A percentile compares a stretch with the other conserved stretches of the same genome.
phyloP scores from a whole-genome alignment of 2,888 invertebrate genomes.

The Crepidodera aurea region DNA sequence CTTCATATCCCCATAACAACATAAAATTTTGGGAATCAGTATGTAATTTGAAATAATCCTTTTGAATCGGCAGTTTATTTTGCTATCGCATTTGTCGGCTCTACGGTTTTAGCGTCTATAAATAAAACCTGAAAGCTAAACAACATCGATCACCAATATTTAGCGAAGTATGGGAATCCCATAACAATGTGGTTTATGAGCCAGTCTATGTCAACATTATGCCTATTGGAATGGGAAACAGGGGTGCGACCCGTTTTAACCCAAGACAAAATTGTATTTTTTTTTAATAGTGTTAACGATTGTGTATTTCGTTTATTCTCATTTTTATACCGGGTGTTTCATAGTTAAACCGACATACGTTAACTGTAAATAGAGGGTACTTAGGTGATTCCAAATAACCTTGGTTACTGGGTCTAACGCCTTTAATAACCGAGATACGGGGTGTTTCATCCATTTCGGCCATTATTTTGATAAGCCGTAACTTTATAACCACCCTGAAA shows the following conservation, averaged over 20 bases:
- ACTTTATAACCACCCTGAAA: no score
- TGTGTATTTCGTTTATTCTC: no score
- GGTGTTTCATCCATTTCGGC: no score
- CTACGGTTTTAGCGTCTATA: slow-evolving; percentile 45
- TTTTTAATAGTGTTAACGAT: no score
- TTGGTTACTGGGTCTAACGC: no score
- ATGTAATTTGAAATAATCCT: slow-evolving; percentile 43
- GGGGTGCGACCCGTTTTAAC: neutral
- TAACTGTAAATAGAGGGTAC: no score
- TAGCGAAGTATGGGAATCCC: slow-evolving; percentile 49
- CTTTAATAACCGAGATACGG: no score
- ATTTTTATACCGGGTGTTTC: no score
- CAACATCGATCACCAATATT: slow-evolving; percentile 54
- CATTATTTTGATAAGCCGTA: no score
- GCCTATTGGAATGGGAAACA: neutral
- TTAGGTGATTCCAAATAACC: no score
- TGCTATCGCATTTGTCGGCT: slow-evolving; percentile 48
- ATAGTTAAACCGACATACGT: no score
- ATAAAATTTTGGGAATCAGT: slow-evolving; percentile 38
- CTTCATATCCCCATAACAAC: slow-evolving; percentile 6
- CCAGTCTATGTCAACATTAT: slow-evolving; percentile 36
- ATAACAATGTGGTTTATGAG: slow-evolving; percentile 53
- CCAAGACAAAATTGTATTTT: no score
- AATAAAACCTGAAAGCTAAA: slow-evolving; percentile 50
- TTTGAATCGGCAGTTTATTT: slow-evolving; percentile 47